Evolutionary conservation across 2,797 vertebrate genomes (phyloP), one percentile per base, ranked within the genome.

Genomic region (Lacerta viridis): DNA sequence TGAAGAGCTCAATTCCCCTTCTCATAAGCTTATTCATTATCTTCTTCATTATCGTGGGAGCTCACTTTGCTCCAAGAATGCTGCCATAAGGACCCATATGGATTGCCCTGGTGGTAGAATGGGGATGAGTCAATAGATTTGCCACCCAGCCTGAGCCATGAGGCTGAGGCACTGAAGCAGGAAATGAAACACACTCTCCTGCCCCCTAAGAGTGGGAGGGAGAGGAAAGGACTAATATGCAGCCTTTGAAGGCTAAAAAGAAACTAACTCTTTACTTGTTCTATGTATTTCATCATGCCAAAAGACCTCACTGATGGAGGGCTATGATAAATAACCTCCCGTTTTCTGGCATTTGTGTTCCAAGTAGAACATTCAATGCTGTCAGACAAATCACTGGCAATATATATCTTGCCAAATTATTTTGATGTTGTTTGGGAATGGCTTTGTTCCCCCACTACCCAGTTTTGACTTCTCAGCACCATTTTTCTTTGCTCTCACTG

Each of bases 151-250:
- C 33, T 4, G 83, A 90, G 89, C n/a, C 74, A 77, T 36, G 71
- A 90, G 86, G 90, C 87, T 82, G 79, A 92, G 85, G 84, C 90
- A 93, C 83, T 23, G 89, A 93, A 91, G 85, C 90, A 75, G 80
- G 93, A 94, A 96, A 96, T 91, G 90, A 96, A 94, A 88, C 74
- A 61, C 87, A 61, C 15, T 0, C 81, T 13, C 36, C 92, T 84
- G 78, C 90, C 77, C 87, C 91, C 87, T 84, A 23, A n/a, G 7
- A 86, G 88, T 1, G 7, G 10, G 59, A 29, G 17, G 23, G 50
- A 18, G 61, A 91, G 61, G n/a, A 86, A 17, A 1, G 20, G 69
- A 90, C 74, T 92, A 72, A 59, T 1, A 87, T 75, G 83, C 91
- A 77, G 84, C 83, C 20, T 74, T 78, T 83, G 1, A 46, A 89